A percentile compares a stretch with the other conserved stretches of the same genome.
Evolutionary conservation across 2,888 invertebrate species (phyloP).

Genomic region (Noctua comes): DNA sequence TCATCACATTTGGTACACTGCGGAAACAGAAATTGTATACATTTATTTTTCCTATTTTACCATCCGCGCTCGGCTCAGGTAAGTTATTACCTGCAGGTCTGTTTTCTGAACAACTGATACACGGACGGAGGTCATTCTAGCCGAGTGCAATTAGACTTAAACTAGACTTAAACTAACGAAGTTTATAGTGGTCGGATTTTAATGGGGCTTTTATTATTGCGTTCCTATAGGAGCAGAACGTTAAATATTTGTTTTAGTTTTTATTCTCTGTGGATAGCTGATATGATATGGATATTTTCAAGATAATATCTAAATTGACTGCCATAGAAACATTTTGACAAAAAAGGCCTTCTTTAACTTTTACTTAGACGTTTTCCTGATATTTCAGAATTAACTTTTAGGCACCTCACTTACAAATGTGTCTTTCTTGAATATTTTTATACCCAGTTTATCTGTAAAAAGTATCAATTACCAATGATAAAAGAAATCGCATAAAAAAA

Average conservation of each 20-base stretch:
- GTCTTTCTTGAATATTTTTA: too few species aligned
- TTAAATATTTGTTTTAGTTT: background rate
- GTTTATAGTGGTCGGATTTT: background rate
- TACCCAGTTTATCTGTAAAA: too few species aligned
- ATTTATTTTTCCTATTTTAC: slow-evolving; percentile 57
- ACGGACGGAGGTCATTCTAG: slow-evolving; percentile 1
- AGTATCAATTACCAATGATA: too few species aligned
- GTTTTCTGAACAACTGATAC: slow-evolving; percentile 3
- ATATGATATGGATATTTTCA: background rate
- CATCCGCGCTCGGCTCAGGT: slow-evolving; percentile 30
- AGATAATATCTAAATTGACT: background rate
- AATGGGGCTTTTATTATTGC: background rate
- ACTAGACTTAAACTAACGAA: background rate
- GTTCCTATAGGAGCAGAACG: background rate
- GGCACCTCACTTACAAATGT: too few species aligned
- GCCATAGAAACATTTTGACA: background rate
- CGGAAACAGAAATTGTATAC: slow-evolving; percentile 63
- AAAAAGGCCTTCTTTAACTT: background rate
- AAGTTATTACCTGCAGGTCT: slow-evolving; percentile 29
- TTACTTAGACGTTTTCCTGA: too few species aligned
- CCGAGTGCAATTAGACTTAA: background rate
- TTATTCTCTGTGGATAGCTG: background rate
- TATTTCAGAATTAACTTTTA: too few species aligned
- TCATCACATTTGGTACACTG: slow-evolving; percentile 66
- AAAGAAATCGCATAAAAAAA: too few species aligned